Conservation (phyloP, 1,140 invertebrate genomes). For the Penaeus vannamei region DNA sequence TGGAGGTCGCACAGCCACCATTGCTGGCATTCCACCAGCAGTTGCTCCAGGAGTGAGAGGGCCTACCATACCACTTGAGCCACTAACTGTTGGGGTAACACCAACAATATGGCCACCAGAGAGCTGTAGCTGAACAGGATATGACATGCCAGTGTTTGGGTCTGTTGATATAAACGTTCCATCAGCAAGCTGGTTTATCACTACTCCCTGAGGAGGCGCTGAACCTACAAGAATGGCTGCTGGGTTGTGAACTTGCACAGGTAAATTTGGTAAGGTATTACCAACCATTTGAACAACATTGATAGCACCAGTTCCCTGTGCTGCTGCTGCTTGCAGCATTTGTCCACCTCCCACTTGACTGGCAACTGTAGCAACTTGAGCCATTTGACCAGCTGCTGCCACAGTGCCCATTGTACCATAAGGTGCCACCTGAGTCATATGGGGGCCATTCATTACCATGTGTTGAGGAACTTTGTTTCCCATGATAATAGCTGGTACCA, state of each 20-base stretch:
- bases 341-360: constrained; percentile 57
- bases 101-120: constrained; percentile 66
- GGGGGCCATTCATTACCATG: constrained; percentile 65
- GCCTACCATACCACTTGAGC: constrained; percentile 51
- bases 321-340: constrained; percentile 63
- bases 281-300: constrained; percentile 68
- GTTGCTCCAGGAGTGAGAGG: constrained; percentile 42
- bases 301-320: constrained; percentile 62
- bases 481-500: constrained; percentile 65
- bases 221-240: constrained; percentile 65
- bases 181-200: constrained; percentile 66
- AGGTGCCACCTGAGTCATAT: constrained; percentile 64
- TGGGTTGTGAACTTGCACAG: constrained; percentile 64
- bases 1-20: constrained; percentile 65
- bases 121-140: constrained; percentile 66
- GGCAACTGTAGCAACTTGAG: constrained; percentile 63
- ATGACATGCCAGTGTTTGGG: constrained; percentile 66
- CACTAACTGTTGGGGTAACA: constrained; percentile 59
- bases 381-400: constrained; percentile 58
- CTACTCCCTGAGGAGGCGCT: constrained; percentile 62
- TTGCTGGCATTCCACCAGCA: constrained; percentile 56
- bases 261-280: constrained; percentile 61
- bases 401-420: constrained; percentile 62
- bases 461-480: constrained; percentile 65
- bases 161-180: constrained; percentile 68